Evolutionary conservation across 2,888 invertebrate species (phyloP).

Genomic region (Drosophila borborema): DNA sequence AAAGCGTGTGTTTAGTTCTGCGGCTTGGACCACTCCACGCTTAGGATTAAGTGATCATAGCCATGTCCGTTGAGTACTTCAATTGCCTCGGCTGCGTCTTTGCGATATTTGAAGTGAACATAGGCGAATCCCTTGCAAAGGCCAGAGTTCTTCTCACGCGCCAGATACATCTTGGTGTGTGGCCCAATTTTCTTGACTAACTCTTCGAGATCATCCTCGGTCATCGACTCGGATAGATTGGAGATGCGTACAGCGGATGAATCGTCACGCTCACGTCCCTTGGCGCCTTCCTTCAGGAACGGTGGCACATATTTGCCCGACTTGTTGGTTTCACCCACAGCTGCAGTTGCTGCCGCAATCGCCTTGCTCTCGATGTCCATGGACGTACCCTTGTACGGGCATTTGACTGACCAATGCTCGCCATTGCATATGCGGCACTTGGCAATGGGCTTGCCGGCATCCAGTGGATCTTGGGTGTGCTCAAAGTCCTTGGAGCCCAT

Average conservation of each 20-base stretch:
- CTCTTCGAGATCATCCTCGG: slow-evolving; percentile 97
- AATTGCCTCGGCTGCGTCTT: slow-evolving; percentile 97
- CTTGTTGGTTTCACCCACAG: slow-evolving; percentile 69
- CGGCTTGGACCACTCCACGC: slow-evolving; percentile 99
- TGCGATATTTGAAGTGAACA: slow-evolving; percentile 96
- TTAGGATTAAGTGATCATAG: slow-evolving; percentile 98
- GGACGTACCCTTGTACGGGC: slow-evolving; percentile 98
- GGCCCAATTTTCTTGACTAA: slow-evolving; percentile 97
- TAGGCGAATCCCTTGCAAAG: slow-evolving; percentile 98
- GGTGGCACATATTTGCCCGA: slow-evolving; percentile 93
- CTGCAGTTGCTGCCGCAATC: slow-evolving; percentile 77
- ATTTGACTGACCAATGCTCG: slow-evolving; percentile 99
- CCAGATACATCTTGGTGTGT: slow-evolving; percentile 96
- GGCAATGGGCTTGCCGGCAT: slow-evolving; percentile 90
- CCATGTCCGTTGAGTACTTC: slow-evolving; percentile 95
- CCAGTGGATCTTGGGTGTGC: slow-evolving; percentile 93
- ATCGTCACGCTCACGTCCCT: slow-evolving; percentile 91
- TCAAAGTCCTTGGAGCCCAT: slow-evolving; percentile 95
- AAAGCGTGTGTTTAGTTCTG: slow-evolving; percentile 83
- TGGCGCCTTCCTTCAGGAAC: slow-evolving; percentile 93
- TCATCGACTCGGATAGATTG: slow-evolving; percentile 98
- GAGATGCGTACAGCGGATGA: slow-evolving; percentile 97
- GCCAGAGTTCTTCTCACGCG: slow-evolving; percentile 95
- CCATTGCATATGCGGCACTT: slow-evolving; percentile 96
- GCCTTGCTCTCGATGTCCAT: slow-evolving; percentile 88